Evolutionary conservation across 2,888 invertebrate species (phyloP), one percentile per base, ranked within the genome.

Genomic region (Dorcus parallelipipedus): DNA sequence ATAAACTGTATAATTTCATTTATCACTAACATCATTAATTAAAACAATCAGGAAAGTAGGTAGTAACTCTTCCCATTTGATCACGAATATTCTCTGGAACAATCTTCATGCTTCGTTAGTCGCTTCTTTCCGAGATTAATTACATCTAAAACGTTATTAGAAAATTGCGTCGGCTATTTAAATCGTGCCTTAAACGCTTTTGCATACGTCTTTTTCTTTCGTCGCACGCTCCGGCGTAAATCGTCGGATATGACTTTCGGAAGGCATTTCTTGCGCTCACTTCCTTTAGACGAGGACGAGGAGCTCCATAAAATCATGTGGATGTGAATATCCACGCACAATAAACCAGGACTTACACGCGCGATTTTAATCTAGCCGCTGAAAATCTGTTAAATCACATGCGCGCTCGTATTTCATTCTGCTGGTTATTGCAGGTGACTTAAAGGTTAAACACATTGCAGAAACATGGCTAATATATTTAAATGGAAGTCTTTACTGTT

Each of bases 1-100:
- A 59, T 59, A 59, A 59, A 59, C 59, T 56, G 59, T 59, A 59
- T 59, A 59, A 59, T 59, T 59, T 59, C 59, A 59, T 59, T 59
- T 59, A 59, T 59, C 59, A 59, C 59, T 52, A 59, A 52, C 59
- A 59, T 59, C 59, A 59, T 59, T 59, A 59, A 59, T 59, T 59
- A 59, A 59, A 56, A 56, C 59, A 59, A 56, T 59, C 59, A 53
- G 59, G 20, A 59, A 59, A 59, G 59, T 59, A 59, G 59, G 59
- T 59, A 59, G 59, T 55, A 59, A 59, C 56, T 59, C 56, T 56
- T 52, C 59, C 49, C 59, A 51, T 52, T 59, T 54, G 59, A 59
- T 59, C 59, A 59, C 59, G 59, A 59, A 59, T 59, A 59, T 59
- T 59, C 59, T 51, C 49, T 43, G 51, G 51, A 48, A 56, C 55